A percentile compares a stretch with the other conserved stretches of the same genome.
These are phyloP conservation scores for Carassius gibelio DNA, from an alignment of 2,113 vertebrate genomes.

Conservation along the genomic window DNA sequence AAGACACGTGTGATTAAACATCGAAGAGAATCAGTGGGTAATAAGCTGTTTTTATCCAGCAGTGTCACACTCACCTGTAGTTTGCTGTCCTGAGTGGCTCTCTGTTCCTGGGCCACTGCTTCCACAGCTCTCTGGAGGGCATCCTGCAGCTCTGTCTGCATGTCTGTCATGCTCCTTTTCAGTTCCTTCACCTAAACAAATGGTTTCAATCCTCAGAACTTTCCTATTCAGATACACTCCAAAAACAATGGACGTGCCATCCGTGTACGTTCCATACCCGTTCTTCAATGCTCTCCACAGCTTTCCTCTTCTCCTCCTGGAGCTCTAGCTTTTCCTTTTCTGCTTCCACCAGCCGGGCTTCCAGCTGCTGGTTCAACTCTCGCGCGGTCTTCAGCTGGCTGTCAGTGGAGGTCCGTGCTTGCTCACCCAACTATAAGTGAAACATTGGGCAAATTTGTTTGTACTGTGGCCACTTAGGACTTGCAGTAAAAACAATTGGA, in stretches of 20 bases:
- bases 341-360: slow-evolving; percentile 86
- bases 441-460: neutral
- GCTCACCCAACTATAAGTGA: slow-evolving; percentile 79
- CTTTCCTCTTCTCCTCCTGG: slow-evolving; percentile 85
- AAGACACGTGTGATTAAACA: neutral
- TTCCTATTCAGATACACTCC: neutral
- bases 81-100: slow-evolving; percentile 89
- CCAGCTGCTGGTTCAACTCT: slow-evolving; percentile 88
- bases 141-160: slow-evolving; percentile 89
- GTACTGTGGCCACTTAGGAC: neutral
- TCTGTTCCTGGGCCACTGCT: slow-evolving; percentile 87
- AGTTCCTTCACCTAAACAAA: slow-evolving; percentile 82
- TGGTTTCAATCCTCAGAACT: neutral
- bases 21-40: neutral
- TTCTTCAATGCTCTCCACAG: slow-evolving; percentile 86
- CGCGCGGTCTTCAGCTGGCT: slow-evolving; percentile 84
- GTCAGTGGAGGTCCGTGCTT: slow-evolving; percentile 84
- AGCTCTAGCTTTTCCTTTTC: slow-evolving; percentile 89
- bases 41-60: too few relatives aligned
- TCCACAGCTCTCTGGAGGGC: slow-evolving; percentile 86
- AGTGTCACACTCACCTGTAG: slow-evolving; percentile 78
- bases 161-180: slow-evolving; percentile 82
- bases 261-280: slow-evolving; percentile 71
- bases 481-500: neutral
- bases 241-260: neutral